Percentiles rank a stretch among this genome's conserved stretches.
Evolutionary conservation across 2,888 invertebrate genomes (phyloP).

Genomic region (Catocala nupta): DNA sequence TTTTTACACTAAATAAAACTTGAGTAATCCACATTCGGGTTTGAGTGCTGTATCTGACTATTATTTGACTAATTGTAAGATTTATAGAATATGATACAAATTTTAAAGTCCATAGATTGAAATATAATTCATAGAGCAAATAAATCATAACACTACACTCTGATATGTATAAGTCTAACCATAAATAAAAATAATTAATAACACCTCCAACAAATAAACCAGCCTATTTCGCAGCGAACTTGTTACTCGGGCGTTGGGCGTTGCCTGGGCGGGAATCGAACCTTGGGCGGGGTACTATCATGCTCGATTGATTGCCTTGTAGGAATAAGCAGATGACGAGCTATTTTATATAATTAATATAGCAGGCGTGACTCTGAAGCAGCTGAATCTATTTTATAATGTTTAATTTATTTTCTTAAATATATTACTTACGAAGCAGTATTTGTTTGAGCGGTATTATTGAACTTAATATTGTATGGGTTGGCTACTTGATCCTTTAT

Average conservation of each 20-base stretch:
- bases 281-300: slow-evolving; percentile 61
- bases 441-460: slow-evolving; percentile 19
- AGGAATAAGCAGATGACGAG: slow-evolving; percentile 60
- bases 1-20: too few species aligned
- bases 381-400: slow-evolving; percentile 62
- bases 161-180: slow-evolving; percentile 5
- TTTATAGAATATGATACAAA: too few species aligned
- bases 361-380: slow-evolving; percentile 59
- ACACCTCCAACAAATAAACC: slow-evolving; percentile 41
- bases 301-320: slow-evolving; percentile 36
- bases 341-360: slow-evolving; percentile 66
- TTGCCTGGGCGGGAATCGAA: slow-evolving; percentile 57
- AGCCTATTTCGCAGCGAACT: slow-evolving; percentile 55
- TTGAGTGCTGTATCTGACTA: too few species aligned
- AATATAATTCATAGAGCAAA: background rate
- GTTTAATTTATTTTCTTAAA: slow-evolving; percentile 47
- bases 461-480: background rate
- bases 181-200: slow-evolving; percentile 40
- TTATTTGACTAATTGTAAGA: too few species aligned
- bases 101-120: too few species aligned
- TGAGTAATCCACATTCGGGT: too few species aligned
- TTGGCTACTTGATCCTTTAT: background rate
- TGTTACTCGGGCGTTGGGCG: slow-evolving; percentile 55
- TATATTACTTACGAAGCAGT: slow-evolving; percentile 47
- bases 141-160: background rate